phyloP scores from a whole-genome alignment of 2,113 vertebrate species.

The Tichodroma muraria region DNA sequence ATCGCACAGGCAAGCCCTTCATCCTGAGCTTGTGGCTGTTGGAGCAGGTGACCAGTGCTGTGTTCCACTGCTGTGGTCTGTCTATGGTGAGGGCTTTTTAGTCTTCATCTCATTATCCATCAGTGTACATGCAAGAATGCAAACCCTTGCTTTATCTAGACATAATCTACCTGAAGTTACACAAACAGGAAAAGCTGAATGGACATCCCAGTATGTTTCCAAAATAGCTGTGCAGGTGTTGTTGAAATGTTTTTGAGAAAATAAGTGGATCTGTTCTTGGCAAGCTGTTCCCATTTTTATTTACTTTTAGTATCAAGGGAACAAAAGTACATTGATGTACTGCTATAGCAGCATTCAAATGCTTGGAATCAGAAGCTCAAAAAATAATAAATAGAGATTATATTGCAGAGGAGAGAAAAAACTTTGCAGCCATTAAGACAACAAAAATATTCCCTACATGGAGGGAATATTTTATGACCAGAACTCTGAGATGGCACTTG shows the following conservation, averaged over 20 bases:
- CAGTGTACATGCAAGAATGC: background rate
- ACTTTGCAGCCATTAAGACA: background rate
- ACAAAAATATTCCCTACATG: background rate
- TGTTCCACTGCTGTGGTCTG: background rate
- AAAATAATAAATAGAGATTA: background rate
- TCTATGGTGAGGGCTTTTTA: background rate
- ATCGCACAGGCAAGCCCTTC: background rate
- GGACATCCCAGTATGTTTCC: background rate
- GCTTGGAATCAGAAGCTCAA: background rate
- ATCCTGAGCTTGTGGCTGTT: background rate
- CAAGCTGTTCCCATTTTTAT: background rate
- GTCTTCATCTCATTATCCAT: background rate
- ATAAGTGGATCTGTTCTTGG: background rate
- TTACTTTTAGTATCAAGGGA: slow-evolving; percentile 29
- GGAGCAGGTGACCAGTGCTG: background rate
- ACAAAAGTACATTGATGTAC: background rate
- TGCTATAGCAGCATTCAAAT: background rate
- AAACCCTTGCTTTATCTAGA: background rate
- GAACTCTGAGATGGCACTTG: background rate
- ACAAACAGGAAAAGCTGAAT: background rate
- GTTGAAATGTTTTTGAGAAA: background rate
- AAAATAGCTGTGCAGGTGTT: slow-evolving; percentile 11
- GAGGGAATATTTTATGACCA: background rate
- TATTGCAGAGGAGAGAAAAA: background rate
- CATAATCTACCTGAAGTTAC: background rate